Conservation (phyloP, 1,140 invertebrate genomes). For the Drosophila equinoxialis region DNA sequence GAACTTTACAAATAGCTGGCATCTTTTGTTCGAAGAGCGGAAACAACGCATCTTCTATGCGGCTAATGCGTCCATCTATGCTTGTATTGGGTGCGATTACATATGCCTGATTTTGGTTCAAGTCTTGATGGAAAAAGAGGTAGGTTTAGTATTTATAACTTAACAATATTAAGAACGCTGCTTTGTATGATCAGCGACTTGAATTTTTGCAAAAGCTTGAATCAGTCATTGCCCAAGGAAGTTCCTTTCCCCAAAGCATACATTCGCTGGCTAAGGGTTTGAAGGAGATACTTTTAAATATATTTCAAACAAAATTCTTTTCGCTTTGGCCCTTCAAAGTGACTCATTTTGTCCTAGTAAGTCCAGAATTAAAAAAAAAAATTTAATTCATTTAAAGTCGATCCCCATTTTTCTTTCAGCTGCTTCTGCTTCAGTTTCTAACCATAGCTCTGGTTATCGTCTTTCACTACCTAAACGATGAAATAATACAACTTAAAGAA, state of each 20-base stretch:
- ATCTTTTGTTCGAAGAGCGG: slow-evolving; percentile 57
- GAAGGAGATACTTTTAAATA: slow-evolving; percentile 13
- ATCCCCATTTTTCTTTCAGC: slow-evolving; percentile 25
- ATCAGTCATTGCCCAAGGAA: slow-evolving; percentile 13
- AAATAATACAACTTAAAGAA: slow-evolving; percentile 48
- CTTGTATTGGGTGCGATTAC: slow-evolving; percentile 70
- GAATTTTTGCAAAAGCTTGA: slow-evolving; percentile 29
- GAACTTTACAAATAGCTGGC: slow-evolving; percentile 62
- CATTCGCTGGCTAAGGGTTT: slow-evolving; percentile 48
- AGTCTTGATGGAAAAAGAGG: slow-evolving; percentile 45
- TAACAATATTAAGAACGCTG: not conserved
- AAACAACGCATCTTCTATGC: slow-evolving; percentile 68
- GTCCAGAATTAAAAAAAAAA: not conserved
- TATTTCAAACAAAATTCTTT: slow-evolving; percentile 35
- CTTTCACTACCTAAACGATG: slow-evolving; percentile 60
- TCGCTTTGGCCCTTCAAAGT: slow-evolving; percentile 43
- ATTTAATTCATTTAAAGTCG: too few species aligned
- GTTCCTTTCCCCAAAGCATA: slow-evolving; percentile 13
- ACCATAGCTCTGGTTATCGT: slow-evolving; percentile 53
- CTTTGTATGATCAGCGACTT: slow-evolving; percentile 23
- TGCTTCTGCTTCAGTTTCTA: slow-evolving; percentile 37
- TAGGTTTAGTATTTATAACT: slow-evolving; percentile 7
- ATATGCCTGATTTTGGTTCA: slow-evolving; percentile 44
- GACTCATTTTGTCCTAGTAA: slow-evolving; percentile 40
- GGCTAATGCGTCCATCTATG: slow-evolving; percentile 62